phyloP scores from a whole-genome alignment of 1,140 invertebrate species.

The Drosophila bocqueti region DNA sequence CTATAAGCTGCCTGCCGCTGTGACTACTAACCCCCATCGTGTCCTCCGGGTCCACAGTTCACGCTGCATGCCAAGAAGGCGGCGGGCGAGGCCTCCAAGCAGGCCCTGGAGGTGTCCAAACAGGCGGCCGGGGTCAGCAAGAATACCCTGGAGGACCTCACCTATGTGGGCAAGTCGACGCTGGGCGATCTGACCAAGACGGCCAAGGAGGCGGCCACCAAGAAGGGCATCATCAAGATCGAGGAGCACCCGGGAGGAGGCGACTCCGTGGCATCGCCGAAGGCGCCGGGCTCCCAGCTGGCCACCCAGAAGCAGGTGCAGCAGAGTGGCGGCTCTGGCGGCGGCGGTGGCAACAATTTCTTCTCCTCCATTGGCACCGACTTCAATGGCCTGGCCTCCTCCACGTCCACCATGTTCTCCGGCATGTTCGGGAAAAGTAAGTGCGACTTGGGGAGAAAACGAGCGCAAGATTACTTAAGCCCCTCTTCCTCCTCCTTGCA shows the following conservation, averaged over 20 bases:
- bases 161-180: slow-evolving; percentile 94
- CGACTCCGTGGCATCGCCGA: slow-evolving; percentile 19
- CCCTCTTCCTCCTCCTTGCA: neutral
- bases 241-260: slow-evolving; percentile 49
- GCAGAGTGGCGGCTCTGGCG: slow-evolving; percentile 40
- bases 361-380: slow-evolving; percentile 95
- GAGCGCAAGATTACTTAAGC: no score
- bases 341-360: slow-evolving; percentile 90
- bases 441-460: neutral
- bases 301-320: slow-evolving; percentile 85
- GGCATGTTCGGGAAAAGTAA: slow-evolving; percentile 92
- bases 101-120: slow-evolving; percentile 94
- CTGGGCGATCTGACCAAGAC: slow-evolving; percentile 95
- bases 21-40: neutral
- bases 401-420: slow-evolving; percentile 96
- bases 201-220: slow-evolving; percentile 93
- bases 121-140: slow-evolving; percentile 94
- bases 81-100: slow-evolving; percentile 94
- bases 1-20: neutral
- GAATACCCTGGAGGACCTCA: slow-evolving; percentile 94
- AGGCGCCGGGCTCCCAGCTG: slow-evolving; percentile 81
- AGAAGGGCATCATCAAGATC: slow-evolving; percentile 92
- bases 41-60: slow-evolving; percentile 86
- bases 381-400: slow-evolving; percentile 94
- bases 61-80: slow-evolving; percentile 95